phyloP scores from a whole-genome alignment of 2,797 vertebrate species.

The Momotus momota region DNA sequence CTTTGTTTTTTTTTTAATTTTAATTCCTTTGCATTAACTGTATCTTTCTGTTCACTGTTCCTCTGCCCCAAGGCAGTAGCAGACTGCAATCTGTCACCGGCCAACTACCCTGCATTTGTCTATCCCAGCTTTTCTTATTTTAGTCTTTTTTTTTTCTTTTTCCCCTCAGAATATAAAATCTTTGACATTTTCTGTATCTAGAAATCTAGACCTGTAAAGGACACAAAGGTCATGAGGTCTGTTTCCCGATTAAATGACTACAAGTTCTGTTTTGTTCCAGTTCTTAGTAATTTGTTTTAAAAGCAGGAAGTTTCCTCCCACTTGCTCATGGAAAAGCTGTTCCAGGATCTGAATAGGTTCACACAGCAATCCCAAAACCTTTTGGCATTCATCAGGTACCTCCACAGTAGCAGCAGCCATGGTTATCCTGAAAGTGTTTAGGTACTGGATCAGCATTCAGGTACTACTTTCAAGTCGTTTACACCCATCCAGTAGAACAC shows the following conservation, averaged over 20 bases:
- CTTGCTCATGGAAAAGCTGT: neutral
- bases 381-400: neutral
- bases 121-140: neutral
- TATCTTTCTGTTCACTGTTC: neutral
- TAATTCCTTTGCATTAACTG: neutral
- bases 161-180: neutral
- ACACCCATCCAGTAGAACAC: neutral
- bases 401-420: neutral
- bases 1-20: neutral
- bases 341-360: neutral
- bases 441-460: neutral
- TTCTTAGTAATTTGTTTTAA: neutral
- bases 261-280: neutral
- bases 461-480: neutral
- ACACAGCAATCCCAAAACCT: neutral
- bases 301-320: conserved; percentile 46
- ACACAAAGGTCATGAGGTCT: neutral
- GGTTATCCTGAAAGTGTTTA: neutral
- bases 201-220: neutral
- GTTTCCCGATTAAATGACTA: neutral
- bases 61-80: neutral
- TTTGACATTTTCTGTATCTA: neutral
- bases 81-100: neutral
- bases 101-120: neutral
- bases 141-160: neutral